Base-by-base conservation (phyloP, 1,140 invertebrate species). In the Mesaphorura yosii region DNA sequence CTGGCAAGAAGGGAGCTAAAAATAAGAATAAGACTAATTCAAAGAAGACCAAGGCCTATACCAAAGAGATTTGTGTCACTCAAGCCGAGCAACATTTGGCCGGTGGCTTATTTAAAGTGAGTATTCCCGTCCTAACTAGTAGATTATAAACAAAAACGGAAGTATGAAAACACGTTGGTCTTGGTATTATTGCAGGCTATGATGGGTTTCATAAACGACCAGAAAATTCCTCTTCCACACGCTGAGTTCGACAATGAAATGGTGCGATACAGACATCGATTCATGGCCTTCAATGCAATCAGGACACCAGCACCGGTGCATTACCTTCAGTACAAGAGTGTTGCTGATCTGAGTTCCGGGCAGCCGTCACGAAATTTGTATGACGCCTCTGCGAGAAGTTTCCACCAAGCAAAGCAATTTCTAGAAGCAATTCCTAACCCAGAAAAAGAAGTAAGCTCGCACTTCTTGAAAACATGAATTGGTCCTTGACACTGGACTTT, bases 71-170 rank as follows among this genome's bases (percentile, higher is more conserved):
- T 31, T 76, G 84, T 3, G 76, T 89, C 67, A 85, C 83, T 62
- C 90, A 95, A 68, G 88, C 88, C 2, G 76, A 91, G 68, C 86
- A 93, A 67, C 88, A 89, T 69, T 80, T 96, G 72, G 92, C 88
- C 69, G 90, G 88, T 5, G 92, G 91, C 22, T 94, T 90, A 70
- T 94, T 91, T 67, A 94, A 91, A 76, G 86, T 88, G 71, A 64
- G 27, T 31, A 7, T 50, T 40, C 4, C 6, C n/a, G n/a, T n/a
- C n/a, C n/a, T n/a, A n/a, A n/a, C n/a, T n/a, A n/a, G n/a, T n/a
- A n/a, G n/a, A n/a, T n/a, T n/a, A n/a, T n/a, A n/a, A n/a, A n/a
- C n/a, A n/a, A n/a, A n/a, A n/a, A n/a, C n/a, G n/a, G n/a, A n/a
- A n/a, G n/a, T n/a, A n/a, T n/a, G n/a, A n/a, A n/a, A n/a, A n/a